Evolutionary conservation across 2,888 invertebrate species (phyloP).

Genomic region (Eurytoma adleriae): DNA sequence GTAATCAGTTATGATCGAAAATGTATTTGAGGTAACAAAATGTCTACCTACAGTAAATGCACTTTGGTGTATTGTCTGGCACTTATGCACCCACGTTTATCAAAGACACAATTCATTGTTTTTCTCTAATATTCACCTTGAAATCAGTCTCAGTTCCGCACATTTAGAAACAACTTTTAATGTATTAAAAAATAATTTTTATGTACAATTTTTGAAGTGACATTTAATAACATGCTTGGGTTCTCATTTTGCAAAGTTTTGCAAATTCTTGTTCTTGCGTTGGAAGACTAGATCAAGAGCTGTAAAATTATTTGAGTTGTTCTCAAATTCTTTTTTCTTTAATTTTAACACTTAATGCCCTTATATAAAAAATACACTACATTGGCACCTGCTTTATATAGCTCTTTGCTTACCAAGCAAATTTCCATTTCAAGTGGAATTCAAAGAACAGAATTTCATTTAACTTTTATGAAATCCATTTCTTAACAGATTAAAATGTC

Average conservation of each 20-base stretch:
- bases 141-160: constrained; percentile 57
- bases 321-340: constrained; percentile 43
- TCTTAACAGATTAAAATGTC: constrained; percentile 11
- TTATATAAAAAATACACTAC: constrained; percentile 49
- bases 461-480: constrained; percentile 3
- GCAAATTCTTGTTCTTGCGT: constrained; percentile 52
- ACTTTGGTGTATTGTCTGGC: constrained; percentile 59
- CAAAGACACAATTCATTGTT: constrained; percentile 50
- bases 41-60: constrained; percentile 58
- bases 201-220: constrained; percentile 53
- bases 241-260: constrained; percentile 21
- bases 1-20: constrained; percentile 44
- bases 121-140: constrained; percentile 45
- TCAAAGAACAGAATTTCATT: constrained; percentile 30
- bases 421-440: constrained; percentile 22
- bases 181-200: constrained; percentile 43
- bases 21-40: constrained; percentile 54
- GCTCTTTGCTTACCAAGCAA: constrained; percentile 38
- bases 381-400: constrained; percentile 53
- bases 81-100: constrained; percentile 53
- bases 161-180: constrained; percentile 51
- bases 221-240: constrained; percentile 27
- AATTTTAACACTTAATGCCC: constrained; percentile 55
- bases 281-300: constrained; percentile 59
- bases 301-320: constrained; percentile 48